These are phyloP conservation scores for Drosophila nigrodunni DNA, from an alignment of 1,140 invertebrate species.

Conservation along the genomic window DNA sequence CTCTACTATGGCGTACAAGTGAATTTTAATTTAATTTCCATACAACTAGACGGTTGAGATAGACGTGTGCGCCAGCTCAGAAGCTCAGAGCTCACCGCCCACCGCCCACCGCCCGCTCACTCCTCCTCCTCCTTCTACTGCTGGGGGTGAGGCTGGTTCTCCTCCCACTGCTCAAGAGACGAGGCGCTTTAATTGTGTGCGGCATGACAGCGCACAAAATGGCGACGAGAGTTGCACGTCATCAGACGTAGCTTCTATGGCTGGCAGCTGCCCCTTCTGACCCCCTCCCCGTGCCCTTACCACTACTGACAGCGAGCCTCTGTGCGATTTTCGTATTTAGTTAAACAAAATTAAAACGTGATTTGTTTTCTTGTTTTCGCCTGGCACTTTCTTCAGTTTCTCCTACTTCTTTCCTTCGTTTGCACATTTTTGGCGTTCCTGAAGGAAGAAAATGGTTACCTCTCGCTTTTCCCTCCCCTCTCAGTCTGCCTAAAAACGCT, in stretches of 20 bases:
- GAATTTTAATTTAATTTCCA: conserved; percentile 82
- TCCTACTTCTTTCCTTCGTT: conserved; percentile 45
- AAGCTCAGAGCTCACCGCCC: conserved; percentile 6
- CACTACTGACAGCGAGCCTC: background rate
- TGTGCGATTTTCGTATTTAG: conserved; percentile 81
- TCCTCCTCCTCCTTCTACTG: background rate
- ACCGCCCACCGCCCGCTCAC: background rate
- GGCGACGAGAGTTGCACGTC: conserved; percentile 81
- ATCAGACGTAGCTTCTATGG: conserved; percentile 59
- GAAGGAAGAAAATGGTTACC: conserved; percentile 2
- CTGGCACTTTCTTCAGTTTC: conserved; percentile 55
- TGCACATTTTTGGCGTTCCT: conserved; percentile 74
- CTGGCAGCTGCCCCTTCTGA: conserved; percentile 11
- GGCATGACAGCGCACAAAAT: conserved; percentile 81
- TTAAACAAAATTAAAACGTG: conserved; percentile 84
- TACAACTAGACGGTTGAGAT: conserved; percentile 77
- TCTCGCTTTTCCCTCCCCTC: background rate
- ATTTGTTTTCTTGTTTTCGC: conserved; percentile 83
- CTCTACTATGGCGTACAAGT: conserved; percentile 76
- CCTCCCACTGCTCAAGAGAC: conserved; percentile 7
- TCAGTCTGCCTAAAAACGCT: background rate
- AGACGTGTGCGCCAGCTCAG: conserved; percentile 69
- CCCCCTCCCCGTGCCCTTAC: background rate
- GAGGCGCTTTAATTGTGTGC: conserved; percentile 79
- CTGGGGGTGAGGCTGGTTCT: background rate